Percentiles rank a stretch among this genome's conserved stretches.
Evolutionary conservation across 2,797 vertebrate species (phyloP).

Genomic region (Eleutherodactylus coqui): DNA sequence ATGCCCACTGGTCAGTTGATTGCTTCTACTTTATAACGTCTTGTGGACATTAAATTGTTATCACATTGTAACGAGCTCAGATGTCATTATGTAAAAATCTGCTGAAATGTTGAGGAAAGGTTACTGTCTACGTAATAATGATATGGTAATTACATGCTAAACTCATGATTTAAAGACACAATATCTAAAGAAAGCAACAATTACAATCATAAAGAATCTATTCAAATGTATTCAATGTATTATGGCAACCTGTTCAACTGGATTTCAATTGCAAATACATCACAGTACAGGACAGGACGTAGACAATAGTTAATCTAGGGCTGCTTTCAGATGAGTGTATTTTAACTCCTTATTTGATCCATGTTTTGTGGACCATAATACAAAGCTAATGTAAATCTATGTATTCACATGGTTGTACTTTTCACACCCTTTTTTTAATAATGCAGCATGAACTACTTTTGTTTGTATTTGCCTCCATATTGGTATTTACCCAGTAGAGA

Average conservation of each 20-base stretch:
- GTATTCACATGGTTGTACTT: too few relatives aligned
- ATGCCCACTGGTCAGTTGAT: constrained; percentile 1
- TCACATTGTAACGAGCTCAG: constrained; percentile 5
- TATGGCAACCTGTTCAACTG: background rate
- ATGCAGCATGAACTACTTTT: too few relatives aligned
- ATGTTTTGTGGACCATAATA: too few relatives aligned
- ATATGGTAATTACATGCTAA: background rate
- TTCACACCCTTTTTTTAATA: too few relatives aligned
- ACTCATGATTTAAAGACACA: background rate
- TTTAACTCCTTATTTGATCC: too few relatives aligned
- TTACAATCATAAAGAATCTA: background rate
- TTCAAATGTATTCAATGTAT: background rate
- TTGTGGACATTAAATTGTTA: background rate
- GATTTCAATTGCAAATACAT: background rate
- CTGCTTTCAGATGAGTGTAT: too few relatives aligned
- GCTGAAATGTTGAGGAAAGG: constrained; percentile 11
- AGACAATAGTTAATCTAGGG: background rate
- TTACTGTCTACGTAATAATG: background rate
- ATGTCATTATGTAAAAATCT: background rate
- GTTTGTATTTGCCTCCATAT: too few relatives aligned
- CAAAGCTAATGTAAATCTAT: too few relatives aligned
- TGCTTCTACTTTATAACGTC: background rate
- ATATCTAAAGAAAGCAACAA: constrained; percentile 6
- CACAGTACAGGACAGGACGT: too few relatives aligned
- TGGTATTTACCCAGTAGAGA: too few relatives aligned